Percentiles rank a stretch among this genome's conserved stretches.
Conservation (phyloP, 2,888 invertebrate genomes). For the Drosophila paracracens region DNA sequence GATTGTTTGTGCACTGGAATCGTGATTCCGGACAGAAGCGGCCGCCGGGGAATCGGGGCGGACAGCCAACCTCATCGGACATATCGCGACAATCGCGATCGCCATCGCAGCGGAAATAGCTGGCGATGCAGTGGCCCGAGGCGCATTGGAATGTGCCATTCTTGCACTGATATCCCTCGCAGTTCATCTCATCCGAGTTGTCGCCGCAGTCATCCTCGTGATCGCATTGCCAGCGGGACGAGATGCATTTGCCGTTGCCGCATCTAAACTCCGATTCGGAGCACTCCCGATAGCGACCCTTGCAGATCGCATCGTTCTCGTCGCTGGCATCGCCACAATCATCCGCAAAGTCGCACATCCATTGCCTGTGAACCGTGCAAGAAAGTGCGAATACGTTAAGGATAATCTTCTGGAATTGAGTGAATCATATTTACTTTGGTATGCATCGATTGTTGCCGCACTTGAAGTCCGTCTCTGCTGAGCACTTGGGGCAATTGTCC, state of each 20-base stretch:
- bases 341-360: constrained; percentile 98
- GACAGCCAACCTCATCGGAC: constrained; percentile 95
- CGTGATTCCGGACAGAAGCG: constrained; percentile 95
- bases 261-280: constrained; percentile 97
- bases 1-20: constrained; percentile 96
- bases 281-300: constrained; percentile 93
- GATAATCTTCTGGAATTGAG: background rate
- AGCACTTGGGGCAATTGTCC: constrained; percentile 96
- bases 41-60: constrained; percentile 94
- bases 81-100: constrained; percentile 95
- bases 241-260: constrained; percentile 95
- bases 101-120: constrained; percentile 95
- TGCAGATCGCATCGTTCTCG: constrained; percentile 92
- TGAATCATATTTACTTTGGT: constrained; percentile 86
- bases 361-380: constrained; percentile 86
- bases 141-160: constrained; percentile 96
- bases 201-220: constrained; percentile 99
- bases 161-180: constrained; percentile 93
- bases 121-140: constrained; percentile 96
- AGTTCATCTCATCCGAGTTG: constrained; percentile 94
- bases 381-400: background rate
- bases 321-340: constrained; percentile 98
- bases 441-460: constrained; percentile 96
- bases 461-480: constrained; percentile 94
- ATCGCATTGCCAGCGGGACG: constrained; percentile 96